These are phyloP conservation scores for Oceanodroma leucorhoa DNA, from an alignment of 2,797 vertebrate genomes.

Conservation along the genomic window DNA sequence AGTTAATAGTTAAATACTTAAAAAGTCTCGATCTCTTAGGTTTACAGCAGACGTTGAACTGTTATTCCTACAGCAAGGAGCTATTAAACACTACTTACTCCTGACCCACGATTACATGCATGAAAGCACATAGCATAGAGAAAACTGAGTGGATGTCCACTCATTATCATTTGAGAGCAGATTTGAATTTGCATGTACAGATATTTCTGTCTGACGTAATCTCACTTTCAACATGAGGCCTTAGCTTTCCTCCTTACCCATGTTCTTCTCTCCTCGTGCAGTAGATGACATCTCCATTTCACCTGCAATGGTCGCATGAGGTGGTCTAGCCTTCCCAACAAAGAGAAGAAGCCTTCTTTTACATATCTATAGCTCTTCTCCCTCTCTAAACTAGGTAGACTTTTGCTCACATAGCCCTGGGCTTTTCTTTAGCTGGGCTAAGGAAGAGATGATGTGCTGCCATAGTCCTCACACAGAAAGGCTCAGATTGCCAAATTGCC, in stretches of 20 bases:
- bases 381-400: not conserved
- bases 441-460: not conserved
- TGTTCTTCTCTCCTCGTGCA: not conserved
- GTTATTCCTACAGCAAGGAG: not conserved
- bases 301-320: not conserved
- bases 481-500: not conserved
- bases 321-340: not conserved
- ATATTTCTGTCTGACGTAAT: not conserved
- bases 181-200: not conserved
- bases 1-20: not conserved
- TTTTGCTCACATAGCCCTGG: not conserved
- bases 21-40: not conserved
- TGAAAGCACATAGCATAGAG: not conserved
- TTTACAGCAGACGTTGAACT: not conserved
- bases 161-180: not conserved
- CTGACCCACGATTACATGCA: not conserved
- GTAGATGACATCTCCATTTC: not conserved
- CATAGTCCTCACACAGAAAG: not conserved
- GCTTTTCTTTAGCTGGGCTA: not conserved
- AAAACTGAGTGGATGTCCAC: not conserved
- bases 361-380: not conserved
- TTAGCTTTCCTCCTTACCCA: not conserved
- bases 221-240: not conserved
- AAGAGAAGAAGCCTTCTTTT: not conserved
- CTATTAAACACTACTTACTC: not conserved